These are phyloP conservation scores for Boleophthalmus pectinirostris DNA, from an alignment of 2,113 vertebrate genomes.

Conservation along the genomic window DNA sequence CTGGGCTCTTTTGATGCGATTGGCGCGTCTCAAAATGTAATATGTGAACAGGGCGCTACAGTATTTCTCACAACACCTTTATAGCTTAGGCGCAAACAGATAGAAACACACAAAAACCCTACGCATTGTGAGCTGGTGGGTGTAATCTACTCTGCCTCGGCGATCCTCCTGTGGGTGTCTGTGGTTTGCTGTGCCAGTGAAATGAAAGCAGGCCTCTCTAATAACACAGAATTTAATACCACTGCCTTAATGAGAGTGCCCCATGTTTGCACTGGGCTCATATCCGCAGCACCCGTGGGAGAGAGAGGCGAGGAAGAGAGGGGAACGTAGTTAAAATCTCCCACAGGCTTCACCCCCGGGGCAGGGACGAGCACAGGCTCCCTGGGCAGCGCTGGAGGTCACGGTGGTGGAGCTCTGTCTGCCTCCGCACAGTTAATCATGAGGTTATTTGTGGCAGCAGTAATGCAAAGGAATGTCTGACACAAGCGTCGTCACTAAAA, in stretches of 20 bases:
- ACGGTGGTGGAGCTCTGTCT: constrained; percentile 8
- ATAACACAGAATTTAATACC: constrained; percentile 76
- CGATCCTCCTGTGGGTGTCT: constrained; percentile 69
- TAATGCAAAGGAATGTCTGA: constrained; percentile 59
- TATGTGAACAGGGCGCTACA: constrained; percentile 13
- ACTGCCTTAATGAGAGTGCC: constrained; percentile 75
- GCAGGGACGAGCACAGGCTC: constrained; percentile 33
- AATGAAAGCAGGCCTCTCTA: constrained; percentile 76
- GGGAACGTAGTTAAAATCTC: constrained; percentile 69
- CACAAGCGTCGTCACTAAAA: constrained; percentile 62
- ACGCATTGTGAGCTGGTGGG: constrained; percentile 38
- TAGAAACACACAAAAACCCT: constrained; percentile 22
- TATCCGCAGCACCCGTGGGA: constrained; percentile 67
- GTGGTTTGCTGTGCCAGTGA: constrained; percentile 76
- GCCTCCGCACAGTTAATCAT: constrained; percentile 47
- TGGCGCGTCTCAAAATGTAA: constrained; percentile 22
- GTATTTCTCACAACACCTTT: constrained; percentile 38
- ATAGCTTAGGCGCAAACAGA: constrained; percentile 9
- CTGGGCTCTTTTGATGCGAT: constrained; percentile 23
- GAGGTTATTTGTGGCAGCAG: constrained; percentile 41
- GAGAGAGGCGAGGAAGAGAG: constrained; percentile 43
- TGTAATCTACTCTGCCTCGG: constrained; percentile 63
- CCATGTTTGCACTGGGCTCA: constrained; percentile 73
- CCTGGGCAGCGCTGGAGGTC: constrained; percentile 30
- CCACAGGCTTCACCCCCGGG: constrained; percentile 70